These are phyloP conservation scores for Emydoidea blandingii DNA, from an alignment of 2,797 vertebrate species.

Conservation along the genomic window DNA sequence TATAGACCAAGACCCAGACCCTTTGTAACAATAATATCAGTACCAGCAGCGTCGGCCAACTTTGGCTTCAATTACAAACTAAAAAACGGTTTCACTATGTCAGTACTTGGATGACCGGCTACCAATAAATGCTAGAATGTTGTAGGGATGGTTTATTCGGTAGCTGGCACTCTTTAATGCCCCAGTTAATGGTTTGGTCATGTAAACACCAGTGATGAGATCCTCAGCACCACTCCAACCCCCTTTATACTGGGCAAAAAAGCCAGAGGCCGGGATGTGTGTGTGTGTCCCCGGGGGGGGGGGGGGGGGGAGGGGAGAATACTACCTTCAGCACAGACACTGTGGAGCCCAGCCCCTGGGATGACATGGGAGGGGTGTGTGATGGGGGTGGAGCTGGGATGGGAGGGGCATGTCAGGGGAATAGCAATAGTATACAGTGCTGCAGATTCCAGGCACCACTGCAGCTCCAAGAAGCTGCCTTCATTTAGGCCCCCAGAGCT, in stretches of 20 bases:
- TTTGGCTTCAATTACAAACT: neutral
- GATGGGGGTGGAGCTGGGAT: neutral
- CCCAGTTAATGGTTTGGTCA: neutral
- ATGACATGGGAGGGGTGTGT: neutral
- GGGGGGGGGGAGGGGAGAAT: too few relatives aligned
- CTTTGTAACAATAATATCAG: neutral
- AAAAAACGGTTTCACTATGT: neutral
- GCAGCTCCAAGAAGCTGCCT: too few relatives aligned
- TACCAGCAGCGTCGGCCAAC: neutral
- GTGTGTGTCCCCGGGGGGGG: too few relatives aligned
- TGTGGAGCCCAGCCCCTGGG: neutral
- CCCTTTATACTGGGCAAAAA: neutral
- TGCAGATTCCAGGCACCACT: neutral
- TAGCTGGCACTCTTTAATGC: neutral
- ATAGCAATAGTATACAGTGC: neutral
- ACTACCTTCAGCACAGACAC: neutral
- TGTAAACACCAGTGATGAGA: neutral
- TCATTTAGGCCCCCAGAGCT: neutral
- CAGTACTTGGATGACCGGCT: neutral
- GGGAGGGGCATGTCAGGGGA: accelerated
- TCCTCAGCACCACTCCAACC: accelerated
- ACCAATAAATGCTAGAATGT: neutral
- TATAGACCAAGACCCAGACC: neutral
- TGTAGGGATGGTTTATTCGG: neutral
- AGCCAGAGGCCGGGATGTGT: accelerated